A percentile compares a stretch with the other conserved stretches of the same genome.
phyloP scores from a whole-genome alignment of 2,888 invertebrate species.

The Urechis unicinctus region DNA sequence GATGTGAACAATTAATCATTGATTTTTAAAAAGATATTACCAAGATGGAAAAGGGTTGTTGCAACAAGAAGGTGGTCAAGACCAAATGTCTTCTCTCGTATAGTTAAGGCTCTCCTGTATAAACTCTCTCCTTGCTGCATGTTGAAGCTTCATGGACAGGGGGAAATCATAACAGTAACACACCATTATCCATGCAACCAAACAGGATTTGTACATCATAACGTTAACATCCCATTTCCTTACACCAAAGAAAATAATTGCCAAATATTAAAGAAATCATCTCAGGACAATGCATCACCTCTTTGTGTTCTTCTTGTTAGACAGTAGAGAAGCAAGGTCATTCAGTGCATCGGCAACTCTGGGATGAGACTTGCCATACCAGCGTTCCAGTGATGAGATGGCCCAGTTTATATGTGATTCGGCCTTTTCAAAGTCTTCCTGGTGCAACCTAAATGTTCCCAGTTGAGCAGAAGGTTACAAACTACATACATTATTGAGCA shows the following conservation, averaged over 20 bases:
- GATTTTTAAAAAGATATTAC: conserved; percentile 24
- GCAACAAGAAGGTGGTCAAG: conserved; percentile 30
- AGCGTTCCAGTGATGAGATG: conserved; percentile 26
- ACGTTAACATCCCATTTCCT: too few species aligned
- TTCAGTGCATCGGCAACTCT: conserved; percentile 34
- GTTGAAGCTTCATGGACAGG: conserved; percentile 30
- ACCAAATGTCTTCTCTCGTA: conserved; percentile 33
- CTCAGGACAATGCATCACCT: neutral
- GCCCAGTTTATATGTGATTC: conserved; percentile 31
- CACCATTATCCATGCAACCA: too few species aligned
- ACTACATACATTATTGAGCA: too few species aligned
- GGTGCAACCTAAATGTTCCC: conserved; percentile 23
- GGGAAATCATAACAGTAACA: too few species aligned
- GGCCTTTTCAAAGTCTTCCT: conserved; percentile 28
- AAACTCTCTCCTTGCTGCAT: conserved; percentile 26
- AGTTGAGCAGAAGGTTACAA: too few species aligned
- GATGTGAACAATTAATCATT: neutral
- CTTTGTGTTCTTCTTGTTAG: conserved; percentile 5
- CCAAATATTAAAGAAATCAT: neutral
- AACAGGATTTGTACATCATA: too few species aligned
- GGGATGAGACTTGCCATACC: conserved; percentile 37
- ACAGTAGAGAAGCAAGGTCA: conserved; percentile 27
- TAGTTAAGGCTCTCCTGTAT: conserved; percentile 30
- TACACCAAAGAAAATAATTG: too few species aligned
- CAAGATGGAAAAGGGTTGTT: conserved; percentile 32